Conservation (phyloP, 2,797 vertebrate species). For the Siniperca obscura region DNA sequence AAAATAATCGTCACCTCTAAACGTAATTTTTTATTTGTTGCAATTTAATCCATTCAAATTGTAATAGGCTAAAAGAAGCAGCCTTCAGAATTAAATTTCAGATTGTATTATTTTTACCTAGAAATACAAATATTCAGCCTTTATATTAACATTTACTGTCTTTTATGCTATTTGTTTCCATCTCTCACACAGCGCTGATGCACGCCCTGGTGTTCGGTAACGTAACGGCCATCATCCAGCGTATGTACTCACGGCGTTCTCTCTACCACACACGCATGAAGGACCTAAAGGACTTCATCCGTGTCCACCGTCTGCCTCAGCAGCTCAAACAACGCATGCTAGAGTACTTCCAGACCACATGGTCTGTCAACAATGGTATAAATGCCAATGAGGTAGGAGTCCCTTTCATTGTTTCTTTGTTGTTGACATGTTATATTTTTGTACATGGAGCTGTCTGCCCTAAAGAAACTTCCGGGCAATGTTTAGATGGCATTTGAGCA, state of each 20-base stretch:
- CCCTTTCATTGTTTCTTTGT: conserved; percentile 37
- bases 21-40: neutral
- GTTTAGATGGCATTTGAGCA: conserved; percentile 23
- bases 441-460: neutral
- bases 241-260: conserved; percentile 96
- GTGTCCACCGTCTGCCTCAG: conserved; percentile 93
- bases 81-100: neutral
- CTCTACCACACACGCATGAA: conserved; percentile 98
- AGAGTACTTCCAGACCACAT: conserved; percentile 98
- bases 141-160: neutral
- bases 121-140: neutral
- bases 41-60: neutral
- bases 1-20: neutral
- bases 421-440: conserved; percentile 39
- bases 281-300: conserved; percentile 98
- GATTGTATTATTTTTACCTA: neutral
- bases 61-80: neutral
- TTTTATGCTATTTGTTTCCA: neutral
- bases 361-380: conserved; percentile 98
- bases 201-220: conserved; percentile 98
- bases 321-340: conserved; percentile 97
- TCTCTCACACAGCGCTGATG: conserved; percentile 90
- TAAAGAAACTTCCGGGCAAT: neutral
- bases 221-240: conserved; percentile 97
- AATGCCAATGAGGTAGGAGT: conserved; percentile 92